Conservation (phyloP, 2,113 vertebrate species). For the Phyllostomus discolor region DNA sequence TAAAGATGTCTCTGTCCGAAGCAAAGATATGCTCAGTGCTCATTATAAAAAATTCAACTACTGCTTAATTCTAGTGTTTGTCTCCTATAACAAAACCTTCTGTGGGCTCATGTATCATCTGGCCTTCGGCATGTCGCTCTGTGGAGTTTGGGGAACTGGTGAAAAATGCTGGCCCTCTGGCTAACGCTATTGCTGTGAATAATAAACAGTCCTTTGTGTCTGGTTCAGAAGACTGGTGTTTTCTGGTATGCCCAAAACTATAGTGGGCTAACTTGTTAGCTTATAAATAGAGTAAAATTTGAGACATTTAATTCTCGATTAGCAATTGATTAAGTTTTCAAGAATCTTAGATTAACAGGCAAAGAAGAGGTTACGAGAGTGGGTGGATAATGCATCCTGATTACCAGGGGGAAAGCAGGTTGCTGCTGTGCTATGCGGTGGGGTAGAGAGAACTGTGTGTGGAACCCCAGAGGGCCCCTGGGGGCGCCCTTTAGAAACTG, state of each 20-base stretch:
- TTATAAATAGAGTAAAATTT: background rate
- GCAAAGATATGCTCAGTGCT: background rate
- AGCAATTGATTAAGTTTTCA: background rate
- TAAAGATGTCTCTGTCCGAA: background rate
- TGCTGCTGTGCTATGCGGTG: background rate
- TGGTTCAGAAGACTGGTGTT: background rate
- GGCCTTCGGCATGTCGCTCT: background rate
- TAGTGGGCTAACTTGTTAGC: background rate
- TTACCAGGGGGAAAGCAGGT: background rate
- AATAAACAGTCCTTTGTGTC: background rate
- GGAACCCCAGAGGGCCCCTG: background rate
- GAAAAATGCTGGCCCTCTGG: background rate
- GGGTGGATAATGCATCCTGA: background rate
- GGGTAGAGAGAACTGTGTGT: background rate
- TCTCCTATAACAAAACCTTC: background rate
- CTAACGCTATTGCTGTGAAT: background rate
- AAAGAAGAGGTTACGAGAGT: background rate
- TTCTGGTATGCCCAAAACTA: background rate
- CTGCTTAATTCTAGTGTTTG: background rate
- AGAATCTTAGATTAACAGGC: background rate
- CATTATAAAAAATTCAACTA: background rate
- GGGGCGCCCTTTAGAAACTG: background rate
- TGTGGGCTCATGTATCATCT: background rate
- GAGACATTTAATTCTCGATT: background rate
- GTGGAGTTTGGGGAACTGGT: background rate